Evolutionary conservation across 2,888 invertebrate genomes (phyloP).

Genomic region (Cancer borealis): DNA sequence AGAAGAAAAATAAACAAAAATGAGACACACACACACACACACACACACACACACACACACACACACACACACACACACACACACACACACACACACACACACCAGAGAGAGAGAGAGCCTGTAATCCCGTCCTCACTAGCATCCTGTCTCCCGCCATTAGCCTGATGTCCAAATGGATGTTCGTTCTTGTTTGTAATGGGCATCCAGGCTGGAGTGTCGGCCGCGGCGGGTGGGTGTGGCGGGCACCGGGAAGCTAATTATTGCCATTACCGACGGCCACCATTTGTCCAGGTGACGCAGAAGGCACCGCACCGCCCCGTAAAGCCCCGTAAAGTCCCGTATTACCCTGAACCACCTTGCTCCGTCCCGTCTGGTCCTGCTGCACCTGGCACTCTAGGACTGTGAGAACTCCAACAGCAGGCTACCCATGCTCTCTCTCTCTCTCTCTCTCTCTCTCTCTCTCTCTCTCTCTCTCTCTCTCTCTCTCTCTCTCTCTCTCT

Average conservation of each 20-base stretch:
- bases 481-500: conserved; percentile 20
- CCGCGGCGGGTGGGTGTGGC: neutral
- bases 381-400: no score
- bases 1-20: neutral
- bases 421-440: neutral
- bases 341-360: no score
- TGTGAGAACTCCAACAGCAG: neutral
- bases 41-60: no score
- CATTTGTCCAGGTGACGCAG: conserved; percentile 7
- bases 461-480: neutral
- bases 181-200: neutral
- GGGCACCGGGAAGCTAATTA: neutral
- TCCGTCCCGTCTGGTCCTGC: no score
- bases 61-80: neutral
- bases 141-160: neutral
- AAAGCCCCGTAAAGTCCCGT: neutral
- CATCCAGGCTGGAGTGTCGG: neutral
- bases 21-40: neutral
- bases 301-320: neutral
- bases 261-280: neutral
- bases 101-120: neutral
- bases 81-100: neutral
- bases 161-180: neutral
- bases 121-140: neutral
- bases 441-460: no score